Conservation (phyloP, 1,140 invertebrate genomes). For the Rhyacophila brunnea region DNA sequence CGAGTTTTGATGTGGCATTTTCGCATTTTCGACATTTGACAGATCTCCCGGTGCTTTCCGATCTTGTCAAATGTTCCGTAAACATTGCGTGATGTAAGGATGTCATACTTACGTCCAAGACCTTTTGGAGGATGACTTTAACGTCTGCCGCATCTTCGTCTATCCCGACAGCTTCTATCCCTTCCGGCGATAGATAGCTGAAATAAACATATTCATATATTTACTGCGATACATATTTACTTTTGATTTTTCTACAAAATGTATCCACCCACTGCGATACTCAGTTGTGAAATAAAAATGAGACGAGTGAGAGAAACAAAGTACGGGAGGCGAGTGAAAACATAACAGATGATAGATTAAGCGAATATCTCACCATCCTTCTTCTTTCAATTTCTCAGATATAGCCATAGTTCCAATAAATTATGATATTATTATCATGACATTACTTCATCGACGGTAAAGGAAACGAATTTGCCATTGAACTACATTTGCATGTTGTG, state of each 20-base stretch:
- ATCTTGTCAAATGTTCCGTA: too few species aligned
- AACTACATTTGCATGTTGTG: too few species aligned
- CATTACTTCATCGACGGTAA: slow-evolving; percentile 21
- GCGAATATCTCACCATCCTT: slow-evolving; percentile 56
- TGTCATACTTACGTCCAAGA: slow-evolving; percentile 69
- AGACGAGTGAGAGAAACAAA: too few species aligned
- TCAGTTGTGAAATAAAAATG: too few species aligned
- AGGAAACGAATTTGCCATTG: neutral
- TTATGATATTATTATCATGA: slow-evolving; percentile 12
- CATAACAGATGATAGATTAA: too few species aligned
- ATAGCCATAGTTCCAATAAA: slow-evolving; percentile 21
- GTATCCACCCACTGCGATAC: slow-evolving; percentile 28
- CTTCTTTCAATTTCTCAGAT: slow-evolving; percentile 53
- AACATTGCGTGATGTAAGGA: slow-evolving; percentile 4
- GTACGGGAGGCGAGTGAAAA: slow-evolving; percentile 1
- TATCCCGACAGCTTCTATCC: slow-evolving; percentile 64
- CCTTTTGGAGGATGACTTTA: slow-evolving; percentile 63
- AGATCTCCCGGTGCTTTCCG: neutral
- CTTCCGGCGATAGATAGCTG: slow-evolving; percentile 69
- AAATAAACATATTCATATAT: slow-evolving; percentile 36
- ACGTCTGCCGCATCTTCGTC: slow-evolving; percentile 63
- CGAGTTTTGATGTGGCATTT: too few species aligned
- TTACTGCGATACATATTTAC: too few species aligned
- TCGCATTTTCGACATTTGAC: neutral
- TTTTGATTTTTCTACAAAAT: slow-evolving; percentile 2